Conservation (phyloP, 2,113 vertebrate genomes). For the Poecile atricapillus region DNA sequence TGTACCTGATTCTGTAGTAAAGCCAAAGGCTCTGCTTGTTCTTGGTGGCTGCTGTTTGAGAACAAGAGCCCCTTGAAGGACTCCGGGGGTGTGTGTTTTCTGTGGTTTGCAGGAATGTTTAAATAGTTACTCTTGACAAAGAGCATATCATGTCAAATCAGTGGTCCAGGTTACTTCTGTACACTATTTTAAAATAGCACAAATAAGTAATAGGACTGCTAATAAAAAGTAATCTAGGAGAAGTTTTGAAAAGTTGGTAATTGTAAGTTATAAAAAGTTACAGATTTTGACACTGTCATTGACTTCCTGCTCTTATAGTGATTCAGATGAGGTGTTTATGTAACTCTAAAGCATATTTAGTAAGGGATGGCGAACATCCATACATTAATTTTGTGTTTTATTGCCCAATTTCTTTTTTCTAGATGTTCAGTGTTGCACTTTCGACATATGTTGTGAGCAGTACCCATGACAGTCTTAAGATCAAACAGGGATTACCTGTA, state of each 20-base stretch:
- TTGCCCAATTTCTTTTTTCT: background rate
- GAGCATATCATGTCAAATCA: background rate
- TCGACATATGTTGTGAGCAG: constrained; percentile 79
- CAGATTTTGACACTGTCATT: background rate
- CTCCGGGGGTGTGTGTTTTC: accelerated
- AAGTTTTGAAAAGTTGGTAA: background rate
- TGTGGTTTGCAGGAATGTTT: background rate
- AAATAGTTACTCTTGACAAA: background rate
- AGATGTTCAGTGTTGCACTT: constrained; percentile 82
- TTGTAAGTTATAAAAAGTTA: background rate
- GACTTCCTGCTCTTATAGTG: background rate
- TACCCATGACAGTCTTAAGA: constrained; percentile 85
- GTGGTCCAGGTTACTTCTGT: background rate
- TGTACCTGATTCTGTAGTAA: background rate
- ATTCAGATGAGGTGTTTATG: background rate
- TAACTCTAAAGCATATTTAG: background rate
- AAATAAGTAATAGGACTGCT: background rate
- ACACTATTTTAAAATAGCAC: background rate
- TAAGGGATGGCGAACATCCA: background rate
- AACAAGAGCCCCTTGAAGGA: background rate
- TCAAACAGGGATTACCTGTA: constrained; percentile 86
- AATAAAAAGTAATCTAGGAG: background rate
- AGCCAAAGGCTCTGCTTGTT: background rate
- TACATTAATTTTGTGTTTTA: background rate
- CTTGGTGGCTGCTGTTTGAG: background rate